phyloP scores from a whole-genome alignment of 2,888 invertebrate species.

The Phalera bucephala region DNA sequence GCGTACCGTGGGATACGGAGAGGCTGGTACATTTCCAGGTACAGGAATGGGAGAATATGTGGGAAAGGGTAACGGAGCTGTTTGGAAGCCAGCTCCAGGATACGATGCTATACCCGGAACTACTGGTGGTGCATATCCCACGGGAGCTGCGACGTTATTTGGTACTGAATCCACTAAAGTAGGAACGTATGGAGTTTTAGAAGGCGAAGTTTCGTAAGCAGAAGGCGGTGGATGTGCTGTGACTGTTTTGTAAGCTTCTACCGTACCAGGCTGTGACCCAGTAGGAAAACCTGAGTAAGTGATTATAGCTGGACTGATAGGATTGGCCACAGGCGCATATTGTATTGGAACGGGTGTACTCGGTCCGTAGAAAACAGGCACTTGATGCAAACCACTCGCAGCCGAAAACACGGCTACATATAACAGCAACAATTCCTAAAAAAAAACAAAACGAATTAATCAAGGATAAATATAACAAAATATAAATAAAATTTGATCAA shows the following conservation, averaged over 20 bases:
- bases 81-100: not conserved
- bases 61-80: not conserved
- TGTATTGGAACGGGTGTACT: not conserved
- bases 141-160: not conserved
- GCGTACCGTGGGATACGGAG: not conserved
- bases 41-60: too few species aligned
- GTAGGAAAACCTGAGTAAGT: not conserved
- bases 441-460: too few species aligned
- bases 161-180: not conserved
- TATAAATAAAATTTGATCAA: conserved; percentile 8
- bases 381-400: conserved; percentile 24
- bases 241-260: conserved; percentile 14
- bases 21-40: not conserved
- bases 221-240: conserved; percentile 13
- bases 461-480: conserved; percentile 3
- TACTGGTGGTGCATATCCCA: not conserved
- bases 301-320: not conserved
- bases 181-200: not conserved
- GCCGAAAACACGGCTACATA: conserved; percentile 70
- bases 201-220: conserved; percentile 6
- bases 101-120: not conserved
- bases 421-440: conserved; percentile 14
- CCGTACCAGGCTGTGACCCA: conserved; percentile 4
- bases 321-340: not conserved
- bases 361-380: not conserved